Evolutionary conservation across 2,113 vertebrate genomes (phyloP).

Genomic region (Sander vitreus): DNA sequence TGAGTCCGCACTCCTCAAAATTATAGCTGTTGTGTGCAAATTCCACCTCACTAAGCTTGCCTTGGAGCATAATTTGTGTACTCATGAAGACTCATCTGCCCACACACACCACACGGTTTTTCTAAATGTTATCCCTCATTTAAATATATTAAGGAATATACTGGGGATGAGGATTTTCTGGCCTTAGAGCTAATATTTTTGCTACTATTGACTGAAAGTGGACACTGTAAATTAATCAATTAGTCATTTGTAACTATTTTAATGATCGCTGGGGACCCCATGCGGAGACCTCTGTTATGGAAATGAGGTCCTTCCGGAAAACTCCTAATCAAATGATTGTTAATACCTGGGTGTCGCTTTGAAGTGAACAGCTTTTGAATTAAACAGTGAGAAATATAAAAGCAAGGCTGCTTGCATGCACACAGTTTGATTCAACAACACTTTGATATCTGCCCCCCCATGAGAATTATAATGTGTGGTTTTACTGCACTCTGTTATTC

Average conservation of each 20-base stretch:
- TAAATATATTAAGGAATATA: slow-evolving; percentile 18
- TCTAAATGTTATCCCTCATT: slow-evolving; percentile 26
- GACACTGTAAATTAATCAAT: neutral
- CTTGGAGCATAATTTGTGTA: slow-evolving; percentile 42
- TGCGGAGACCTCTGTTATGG: slow-evolving; percentile 29
- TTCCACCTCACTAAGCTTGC: slow-evolving; percentile 18
- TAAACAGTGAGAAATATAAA: slow-evolving; percentile 26
- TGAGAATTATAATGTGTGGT: slow-evolving; percentile 19
- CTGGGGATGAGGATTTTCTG: neutral
- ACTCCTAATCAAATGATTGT: slow-evolving; percentile 54
- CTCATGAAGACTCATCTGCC: slow-evolving; percentile 38
- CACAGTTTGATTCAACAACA: slow-evolving; percentile 37
- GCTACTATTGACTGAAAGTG: neutral
- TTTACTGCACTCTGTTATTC: slow-evolving; percentile 33
- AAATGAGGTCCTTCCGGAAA: slow-evolving; percentile 23
- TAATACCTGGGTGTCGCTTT: slow-evolving; percentile 43
- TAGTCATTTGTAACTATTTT: slow-evolving; percentile 10
- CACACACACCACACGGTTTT: slow-evolving; percentile 45
- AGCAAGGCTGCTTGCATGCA: slow-evolving; percentile 3
- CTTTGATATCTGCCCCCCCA: slow-evolving; percentile 38
- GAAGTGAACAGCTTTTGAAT: slow-evolving; percentile 49
- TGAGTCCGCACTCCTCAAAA: slow-evolving; percentile 22
- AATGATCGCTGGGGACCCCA: slow-evolving; percentile 6
- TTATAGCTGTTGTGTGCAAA: slow-evolving; percentile 33
- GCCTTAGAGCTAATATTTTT: neutral